Evolutionary conservation across 2,888 invertebrate genomes (phyloP), one percentile per base, ranked within the genome.

Genomic region (Agrilus biguttatus): DNA sequence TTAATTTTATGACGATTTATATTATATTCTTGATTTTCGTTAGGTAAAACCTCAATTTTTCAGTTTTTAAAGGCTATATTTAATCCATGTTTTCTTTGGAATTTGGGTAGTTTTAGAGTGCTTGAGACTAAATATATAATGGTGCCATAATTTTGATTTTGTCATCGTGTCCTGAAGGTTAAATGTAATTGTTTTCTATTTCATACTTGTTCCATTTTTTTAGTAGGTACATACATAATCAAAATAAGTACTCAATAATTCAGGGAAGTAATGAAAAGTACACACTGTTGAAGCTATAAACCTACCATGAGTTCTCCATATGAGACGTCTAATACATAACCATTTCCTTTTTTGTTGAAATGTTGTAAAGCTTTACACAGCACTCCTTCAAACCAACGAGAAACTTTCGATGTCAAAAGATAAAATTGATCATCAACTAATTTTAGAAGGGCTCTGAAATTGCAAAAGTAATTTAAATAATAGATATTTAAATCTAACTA

Each of bases 381-480:
- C 3, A 71, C 56, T 3, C 68, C 53, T 50, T 77, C 73, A 51
- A 77, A 64, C 75, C 77, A 77, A 1, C 59, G 55, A 0, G 72
- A 62, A 50, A 75, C 70, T 49, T 69, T 68, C 39, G 45, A 63
- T 59, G 57, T 73, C 67, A 38, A 73, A 49, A 44, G 71, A 58
- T 67, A 73, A 23, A 68, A 69, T 0, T 70, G 59, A 0, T 56
- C n/a, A 38, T 69, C 69, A 3, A 73, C 44, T 5, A 58, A 41
- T 32, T 49, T 48, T 0, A 40, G 10, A 3, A 53, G 37, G 5
- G 45, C 49, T 14, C 54, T 53, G 38, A 35, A 49, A 49, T 28
- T 14, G 39, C 10, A 43, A 28, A 28, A 28, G 23, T 23, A 23
- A 8, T 23, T 23, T 23, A 10, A 28, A 28, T 28, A 4, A 8